These are phyloP conservation scores for Montipora foliosa DNA, from an alignment of 64 coral and sea anemone genomes.

Conservation along the genomic window DNA sequence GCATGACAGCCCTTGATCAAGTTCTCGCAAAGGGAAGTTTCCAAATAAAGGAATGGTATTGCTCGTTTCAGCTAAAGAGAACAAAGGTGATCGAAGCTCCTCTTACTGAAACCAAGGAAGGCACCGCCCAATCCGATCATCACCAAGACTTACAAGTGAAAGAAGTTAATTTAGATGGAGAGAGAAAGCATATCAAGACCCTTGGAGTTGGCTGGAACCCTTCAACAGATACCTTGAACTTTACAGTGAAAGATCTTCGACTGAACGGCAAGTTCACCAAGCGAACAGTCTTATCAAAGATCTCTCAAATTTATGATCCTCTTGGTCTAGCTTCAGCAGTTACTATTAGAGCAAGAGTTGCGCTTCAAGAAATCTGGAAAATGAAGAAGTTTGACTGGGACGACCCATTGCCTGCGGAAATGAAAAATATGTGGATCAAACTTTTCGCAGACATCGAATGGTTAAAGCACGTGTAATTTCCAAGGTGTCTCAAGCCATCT, in stretches of 20 bases:
- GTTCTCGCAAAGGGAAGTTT: constrained; percentile 18
- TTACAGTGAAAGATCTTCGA: not conserved
- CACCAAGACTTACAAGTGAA: not conserved
- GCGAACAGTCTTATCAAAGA: not conserved
- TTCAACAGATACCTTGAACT: not conserved
- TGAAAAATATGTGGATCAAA: not conserved
- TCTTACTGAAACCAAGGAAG: no score
- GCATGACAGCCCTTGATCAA: not conserved
- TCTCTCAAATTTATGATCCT: not conserved
- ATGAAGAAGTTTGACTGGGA: not conserved
- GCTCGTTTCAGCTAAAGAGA: not conserved
- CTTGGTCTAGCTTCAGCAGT: not conserved
- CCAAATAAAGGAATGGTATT: constrained; percentile 34
- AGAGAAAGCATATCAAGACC: constrained; percentile 1
- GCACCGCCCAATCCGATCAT: no score
- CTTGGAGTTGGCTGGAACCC: constrained; percentile 13
- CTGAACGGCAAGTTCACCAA: not conserved
- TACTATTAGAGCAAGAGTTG: constrained; percentile 48
- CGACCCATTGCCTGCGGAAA: not conserved
- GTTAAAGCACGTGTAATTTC: not conserved
- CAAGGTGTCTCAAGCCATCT: not conserved
- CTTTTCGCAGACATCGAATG: not conserved
- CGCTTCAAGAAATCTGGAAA: constrained; percentile 16
- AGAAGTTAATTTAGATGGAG: not conserved
- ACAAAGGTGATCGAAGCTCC: no score